Conservation (phyloP, 2,888 invertebrate species). For the Drosophila emarginata region DNA sequence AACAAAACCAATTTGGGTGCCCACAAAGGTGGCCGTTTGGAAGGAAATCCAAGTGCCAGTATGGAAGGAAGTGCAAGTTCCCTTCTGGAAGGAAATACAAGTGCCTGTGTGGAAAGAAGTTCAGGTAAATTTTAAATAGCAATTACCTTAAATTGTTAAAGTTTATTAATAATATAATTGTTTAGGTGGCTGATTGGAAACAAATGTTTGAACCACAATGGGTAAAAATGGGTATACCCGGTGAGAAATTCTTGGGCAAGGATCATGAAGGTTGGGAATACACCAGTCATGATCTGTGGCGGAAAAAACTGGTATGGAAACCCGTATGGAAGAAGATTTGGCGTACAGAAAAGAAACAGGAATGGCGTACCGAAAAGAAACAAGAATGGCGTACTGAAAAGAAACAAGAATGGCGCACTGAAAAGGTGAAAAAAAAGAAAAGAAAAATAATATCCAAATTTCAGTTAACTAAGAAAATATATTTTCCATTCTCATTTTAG, state of each 20-base stretch:
- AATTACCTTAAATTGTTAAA: too few relatives aligned
- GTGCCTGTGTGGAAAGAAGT: slow-evolving; percentile 90
- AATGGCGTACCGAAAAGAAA: slow-evolving; percentile 89
- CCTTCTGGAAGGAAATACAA: slow-evolving; percentile 85
- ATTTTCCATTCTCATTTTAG: too few relatives aligned
- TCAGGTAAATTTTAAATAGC: slow-evolving; percentile 79
- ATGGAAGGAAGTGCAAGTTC: slow-evolving; percentile 79
- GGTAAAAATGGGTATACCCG: slow-evolving; percentile 87
- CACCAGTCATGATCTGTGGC: slow-evolving; percentile 93
- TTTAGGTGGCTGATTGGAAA: slow-evolving; percentile 81
- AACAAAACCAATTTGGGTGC: slow-evolving; percentile 83
- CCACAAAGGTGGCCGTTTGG: slow-evolving; percentile 86
- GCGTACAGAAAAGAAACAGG: slow-evolving; percentile 90
- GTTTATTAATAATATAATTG: slow-evolving; percentile 78
- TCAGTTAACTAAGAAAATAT: too few relatives aligned
- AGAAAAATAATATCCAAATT: too few relatives aligned
- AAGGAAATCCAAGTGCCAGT: slow-evolving; percentile 88
- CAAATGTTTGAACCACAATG: slow-evolving; percentile 86
- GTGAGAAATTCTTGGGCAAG: slow-evolving; percentile 90
- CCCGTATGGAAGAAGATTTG: slow-evolving; percentile 90
- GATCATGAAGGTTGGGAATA: slow-evolving; percentile 93
- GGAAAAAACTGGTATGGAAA: slow-evolving; percentile 89
- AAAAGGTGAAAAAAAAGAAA: slow-evolving; percentile 83
- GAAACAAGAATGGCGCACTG: slow-evolving; percentile 89
- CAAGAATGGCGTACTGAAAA: slow-evolving; percentile 85